Conservation (phyloP, 2,888 invertebrate genomes). For the Sinotaia quadrata region DNA sequence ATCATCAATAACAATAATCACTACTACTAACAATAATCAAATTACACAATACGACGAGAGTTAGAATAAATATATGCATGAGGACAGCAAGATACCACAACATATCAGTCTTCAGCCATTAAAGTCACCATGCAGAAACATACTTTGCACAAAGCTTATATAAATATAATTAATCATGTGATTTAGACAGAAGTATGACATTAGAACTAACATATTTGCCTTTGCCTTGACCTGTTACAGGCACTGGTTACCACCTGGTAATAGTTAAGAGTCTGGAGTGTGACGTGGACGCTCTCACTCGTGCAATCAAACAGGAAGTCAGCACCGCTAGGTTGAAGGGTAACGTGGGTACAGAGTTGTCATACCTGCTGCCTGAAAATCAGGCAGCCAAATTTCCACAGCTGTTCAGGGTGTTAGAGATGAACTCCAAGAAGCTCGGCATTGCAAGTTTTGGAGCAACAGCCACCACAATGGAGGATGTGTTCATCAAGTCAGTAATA, state of each 20-base stretch:
- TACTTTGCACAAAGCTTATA: too few relatives aligned
- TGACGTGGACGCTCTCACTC: constrained; percentile 74
- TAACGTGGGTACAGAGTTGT: constrained; percentile 66
- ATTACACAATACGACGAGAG: too few relatives aligned
- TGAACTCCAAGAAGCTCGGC: constrained; percentile 74
- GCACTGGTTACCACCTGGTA: constrained; percentile 85
- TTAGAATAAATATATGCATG: too few relatives aligned
- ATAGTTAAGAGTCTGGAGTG: constrained; percentile 77
- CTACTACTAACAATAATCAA: too few relatives aligned
- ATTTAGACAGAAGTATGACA: too few relatives aligned
- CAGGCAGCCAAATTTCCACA: constrained; percentile 56
- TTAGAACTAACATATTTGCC: too few relatives aligned
- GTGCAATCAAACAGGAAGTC: constrained; percentile 78
- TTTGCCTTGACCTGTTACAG: too few relatives aligned
- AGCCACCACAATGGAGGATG: constrained; percentile 90
- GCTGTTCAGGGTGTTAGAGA: constrained; percentile 63
- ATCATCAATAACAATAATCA: too few relatives aligned
- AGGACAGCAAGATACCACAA: too few relatives aligned
- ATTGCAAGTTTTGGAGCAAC: constrained; percentile 87
- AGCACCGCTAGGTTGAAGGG: constrained; percentile 77
- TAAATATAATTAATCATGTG: too few relatives aligned
- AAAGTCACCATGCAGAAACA: too few relatives aligned
- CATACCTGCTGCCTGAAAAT: constrained; percentile 67
- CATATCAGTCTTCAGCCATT: too few relatives aligned
- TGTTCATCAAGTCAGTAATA: constrained; percentile 74